Evolutionary conservation across 2,113 vertebrate species (phyloP).

Genomic region (Baryphthengus martii): DNA sequence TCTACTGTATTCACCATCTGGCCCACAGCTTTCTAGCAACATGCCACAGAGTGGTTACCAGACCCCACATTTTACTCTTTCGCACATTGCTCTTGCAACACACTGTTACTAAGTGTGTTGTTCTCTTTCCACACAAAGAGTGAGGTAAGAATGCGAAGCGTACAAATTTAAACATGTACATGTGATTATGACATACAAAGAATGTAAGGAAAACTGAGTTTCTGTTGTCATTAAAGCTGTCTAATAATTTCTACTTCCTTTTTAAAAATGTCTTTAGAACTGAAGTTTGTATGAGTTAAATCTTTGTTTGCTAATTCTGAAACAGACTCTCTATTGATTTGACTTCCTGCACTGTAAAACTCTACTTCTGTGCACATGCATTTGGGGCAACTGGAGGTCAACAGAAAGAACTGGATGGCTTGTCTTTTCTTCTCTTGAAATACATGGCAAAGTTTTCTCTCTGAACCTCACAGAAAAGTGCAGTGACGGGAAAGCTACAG

Average conservation of each 20-base stretch:
- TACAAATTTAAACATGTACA: background rate
- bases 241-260: background rate
- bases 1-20: background rate
- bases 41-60: background rate
- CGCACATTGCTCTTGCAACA: background rate
- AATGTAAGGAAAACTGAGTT: background rate
- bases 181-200: background rate
- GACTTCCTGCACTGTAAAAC: background rate
- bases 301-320: background rate
- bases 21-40: background rate
- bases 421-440: background rate
- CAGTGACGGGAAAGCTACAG: background rate
- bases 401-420: background rate
- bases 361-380: background rate
- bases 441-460: background rate
- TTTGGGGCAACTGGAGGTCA: background rate
- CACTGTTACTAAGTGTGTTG: accelerated
- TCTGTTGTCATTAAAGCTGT: background rate
- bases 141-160: background rate
- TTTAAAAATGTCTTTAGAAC: background rate
- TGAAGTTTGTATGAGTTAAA: background rate
- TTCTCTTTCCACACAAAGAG: background rate
- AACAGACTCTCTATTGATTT: background rate
- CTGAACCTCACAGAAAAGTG: background rate
- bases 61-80: background rate